Percentiles rank a stretch among this genome's conserved stretches.
These are phyloP conservation scores for Nilaparvata lugens DNA, from an alignment of 1,140 invertebrate species.

Conservation along the genomic window DNA sequence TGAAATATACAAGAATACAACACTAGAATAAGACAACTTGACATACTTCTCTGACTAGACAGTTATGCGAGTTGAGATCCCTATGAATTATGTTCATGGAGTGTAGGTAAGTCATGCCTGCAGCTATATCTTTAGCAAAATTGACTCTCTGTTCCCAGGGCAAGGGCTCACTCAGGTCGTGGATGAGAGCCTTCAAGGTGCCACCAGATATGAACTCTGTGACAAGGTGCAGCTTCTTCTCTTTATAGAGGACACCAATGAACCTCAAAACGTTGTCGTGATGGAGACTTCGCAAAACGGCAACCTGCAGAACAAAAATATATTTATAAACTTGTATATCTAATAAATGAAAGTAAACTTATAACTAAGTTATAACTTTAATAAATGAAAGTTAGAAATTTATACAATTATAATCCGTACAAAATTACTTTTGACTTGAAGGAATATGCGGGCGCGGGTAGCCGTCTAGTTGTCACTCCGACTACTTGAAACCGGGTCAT, in stretches of 20 bases:
- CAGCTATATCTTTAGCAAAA: slow-evolving; percentile 84
- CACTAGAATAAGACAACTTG: neutral
- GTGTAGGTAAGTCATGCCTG: slow-evolving; percentile 89
- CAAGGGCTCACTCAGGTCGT: slow-evolving; percentile 56
- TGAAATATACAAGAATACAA: too few species aligned
- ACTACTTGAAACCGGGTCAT: too few species aligned
- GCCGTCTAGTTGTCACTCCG: too few species aligned
- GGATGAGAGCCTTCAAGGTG: slow-evolving; percentile 75
- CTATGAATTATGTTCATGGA: slow-evolving; percentile 90
- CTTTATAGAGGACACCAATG: slow-evolving; percentile 89
- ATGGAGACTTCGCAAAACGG: slow-evolving; percentile 74
- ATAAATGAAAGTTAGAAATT: too few species aligned
- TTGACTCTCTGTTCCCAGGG: slow-evolving; percentile 75
- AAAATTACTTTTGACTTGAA: too few species aligned
- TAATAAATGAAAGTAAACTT: too few species aligned
- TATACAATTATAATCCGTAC: too few species aligned
- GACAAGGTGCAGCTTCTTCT: slow-evolving; percentile 81
- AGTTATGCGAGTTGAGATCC: slow-evolving; percentile 94
- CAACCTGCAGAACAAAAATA: slow-evolving; percentile 48
- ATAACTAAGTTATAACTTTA: too few species aligned
- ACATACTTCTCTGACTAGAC: slow-evolving; percentile 71
- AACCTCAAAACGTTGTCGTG: slow-evolving; percentile 87
- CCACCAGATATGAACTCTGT: slow-evolving; percentile 88
- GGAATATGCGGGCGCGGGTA: too few species aligned
- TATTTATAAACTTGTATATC: slow-evolving; percentile 9